Evolutionary conservation across 2,888 invertebrate species (phyloP), one percentile per base, ranked within the genome.

Genomic region (Trisateles emortualis): DNA sequence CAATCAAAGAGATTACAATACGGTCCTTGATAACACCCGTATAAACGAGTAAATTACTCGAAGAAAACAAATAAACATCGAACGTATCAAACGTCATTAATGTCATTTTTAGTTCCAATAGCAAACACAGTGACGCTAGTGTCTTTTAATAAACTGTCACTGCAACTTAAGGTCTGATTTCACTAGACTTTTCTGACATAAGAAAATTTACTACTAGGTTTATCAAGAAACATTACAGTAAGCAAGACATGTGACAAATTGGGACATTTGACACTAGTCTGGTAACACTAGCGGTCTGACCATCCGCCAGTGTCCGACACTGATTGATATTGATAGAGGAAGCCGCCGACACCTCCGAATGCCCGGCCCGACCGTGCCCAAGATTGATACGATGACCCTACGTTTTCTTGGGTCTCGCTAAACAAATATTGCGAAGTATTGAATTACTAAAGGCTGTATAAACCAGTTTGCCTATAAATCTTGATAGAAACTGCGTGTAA

Each of bases 301-400:
- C 72, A 60, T 59, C 57, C 47, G 33, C 58, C 62, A 52, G 29
- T 46, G 49, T 32, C 29, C 24, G 78, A 72, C 81, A 76, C 82
- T 87, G 87, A 89, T 88, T 86, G 86, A 88, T 85, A 89, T 86
- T 86, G 88, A 88, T 87, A 82, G 83, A 68, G 52, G 67, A 67
- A 59, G 41, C 59, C 47, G 52, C 43, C 63, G 73, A 68, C 75
- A 71, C 73, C 70, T 71, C 71, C 69, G 48, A 44, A 29, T 41
- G 54, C 47, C 59, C 55, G 54, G 29, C 49, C 44, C 64, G 50
- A 58, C 57, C 62, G 46, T 48, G 43, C 62, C 56, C 55, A 66
- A 72, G 72, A 76, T 76, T 74, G 73, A 75, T 76, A 65, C 72
- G 56, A 64, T 67, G 72, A 68, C 61, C 70, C 55, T 46, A 52